These are phyloP conservation scores for Phorcus lineatus DNA, from an alignment of 2,888 invertebrate genomes.

Conservation along the genomic window DNA sequence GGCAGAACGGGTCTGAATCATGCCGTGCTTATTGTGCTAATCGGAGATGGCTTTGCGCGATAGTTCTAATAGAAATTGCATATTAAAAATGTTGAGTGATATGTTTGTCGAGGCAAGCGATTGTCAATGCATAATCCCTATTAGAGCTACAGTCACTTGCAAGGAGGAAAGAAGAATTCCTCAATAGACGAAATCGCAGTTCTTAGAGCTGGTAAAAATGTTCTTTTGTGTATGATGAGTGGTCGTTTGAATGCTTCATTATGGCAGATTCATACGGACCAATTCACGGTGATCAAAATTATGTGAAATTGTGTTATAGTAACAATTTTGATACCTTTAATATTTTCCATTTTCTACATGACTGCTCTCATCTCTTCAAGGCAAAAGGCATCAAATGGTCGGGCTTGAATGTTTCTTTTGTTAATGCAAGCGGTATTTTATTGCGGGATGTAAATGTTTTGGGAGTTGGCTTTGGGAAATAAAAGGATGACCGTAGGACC, in stretches of 20 bases:
- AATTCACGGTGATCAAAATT: slow-evolving; percentile 22
- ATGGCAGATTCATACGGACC: slow-evolving; percentile 14
- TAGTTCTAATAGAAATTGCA: slow-evolving; percentile 17
- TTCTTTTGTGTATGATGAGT: slow-evolving; percentile 7
- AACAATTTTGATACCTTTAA: slow-evolving; percentile 28
- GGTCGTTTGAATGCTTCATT: slow-evolving; percentile 17
- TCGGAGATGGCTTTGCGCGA: slow-evolving; percentile 14
- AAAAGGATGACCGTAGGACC: slow-evolving; percentile 16
- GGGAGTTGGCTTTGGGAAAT: slow-evolving; percentile 3
- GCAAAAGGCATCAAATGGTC: slow-evolving; percentile 20
- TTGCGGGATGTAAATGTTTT: slow-evolving; percentile 24
- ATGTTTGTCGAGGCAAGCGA: slow-evolving; percentile 18
- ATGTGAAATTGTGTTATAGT: slow-evolving; percentile 22
- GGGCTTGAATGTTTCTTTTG: slow-evolving; percentile 24
- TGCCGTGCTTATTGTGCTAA: slow-evolving; percentile 15
- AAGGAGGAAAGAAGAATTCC: background rate
- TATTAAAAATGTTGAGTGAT: slow-evolving; percentile 24
- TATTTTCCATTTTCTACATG: slow-evolving; percentile 28
- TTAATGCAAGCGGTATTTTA: slow-evolving; percentile 4
- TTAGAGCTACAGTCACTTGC: slow-evolving; percentile 10
- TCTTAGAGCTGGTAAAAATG: background rate
- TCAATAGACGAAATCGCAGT: slow-evolving; percentile 12
- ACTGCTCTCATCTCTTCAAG: slow-evolving; percentile 17
- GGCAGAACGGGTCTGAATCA: slow-evolving; percentile 8
- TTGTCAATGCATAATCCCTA: slow-evolving; percentile 22